Conservation (phyloP, 2,797 vertebrate species). For the Paratrypauchen microcephalus region DNA sequence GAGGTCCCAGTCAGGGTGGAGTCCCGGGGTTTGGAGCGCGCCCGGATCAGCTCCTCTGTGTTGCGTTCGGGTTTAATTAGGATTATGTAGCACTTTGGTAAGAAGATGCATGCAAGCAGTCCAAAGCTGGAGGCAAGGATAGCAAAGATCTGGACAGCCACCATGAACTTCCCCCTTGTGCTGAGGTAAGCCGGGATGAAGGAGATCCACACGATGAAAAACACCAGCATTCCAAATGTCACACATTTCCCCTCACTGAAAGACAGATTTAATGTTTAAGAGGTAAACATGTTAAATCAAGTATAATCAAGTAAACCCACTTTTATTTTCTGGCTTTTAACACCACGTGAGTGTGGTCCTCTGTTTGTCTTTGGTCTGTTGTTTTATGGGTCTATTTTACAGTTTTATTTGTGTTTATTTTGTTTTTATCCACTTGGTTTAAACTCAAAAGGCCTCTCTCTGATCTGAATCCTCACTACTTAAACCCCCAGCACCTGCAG, state of each 20-base stretch:
- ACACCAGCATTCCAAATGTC: constrained; percentile 86
- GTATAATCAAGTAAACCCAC: too few species aligned
- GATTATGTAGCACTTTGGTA: constrained; percentile 87
- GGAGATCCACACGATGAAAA: constrained; percentile 90
- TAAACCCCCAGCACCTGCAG: too few species aligned
- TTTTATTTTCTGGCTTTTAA: too few species aligned
- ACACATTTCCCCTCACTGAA: constrained; percentile 83
- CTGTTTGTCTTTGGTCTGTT: too few species aligned
- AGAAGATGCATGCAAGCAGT: constrained; percentile 83
- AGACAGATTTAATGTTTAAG: constrained; percentile 1
- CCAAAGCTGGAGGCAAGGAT: constrained; percentile 88
- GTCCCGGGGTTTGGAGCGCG: constrained; percentile 66
- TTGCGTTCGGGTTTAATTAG: constrained; percentile 84
- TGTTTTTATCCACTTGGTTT: too few species aligned
- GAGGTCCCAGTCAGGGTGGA: constrained; percentile 76
- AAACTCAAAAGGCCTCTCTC: too few species aligned
- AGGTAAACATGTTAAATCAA: too few species aligned
- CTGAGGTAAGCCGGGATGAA: constrained; percentile 88
- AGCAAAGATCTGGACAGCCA: constrained; percentile 88
- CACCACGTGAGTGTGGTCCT: too few species aligned
- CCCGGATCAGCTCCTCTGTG: constrained; percentile 78
- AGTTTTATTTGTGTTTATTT: too few species aligned
- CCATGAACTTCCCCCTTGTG: constrained; percentile 89
- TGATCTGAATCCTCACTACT: too few species aligned
- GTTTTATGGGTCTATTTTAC: too few species aligned